Conservation (phyloP, 2,797 vertebrate genomes). For the Xenentodon cancila region DNA sequence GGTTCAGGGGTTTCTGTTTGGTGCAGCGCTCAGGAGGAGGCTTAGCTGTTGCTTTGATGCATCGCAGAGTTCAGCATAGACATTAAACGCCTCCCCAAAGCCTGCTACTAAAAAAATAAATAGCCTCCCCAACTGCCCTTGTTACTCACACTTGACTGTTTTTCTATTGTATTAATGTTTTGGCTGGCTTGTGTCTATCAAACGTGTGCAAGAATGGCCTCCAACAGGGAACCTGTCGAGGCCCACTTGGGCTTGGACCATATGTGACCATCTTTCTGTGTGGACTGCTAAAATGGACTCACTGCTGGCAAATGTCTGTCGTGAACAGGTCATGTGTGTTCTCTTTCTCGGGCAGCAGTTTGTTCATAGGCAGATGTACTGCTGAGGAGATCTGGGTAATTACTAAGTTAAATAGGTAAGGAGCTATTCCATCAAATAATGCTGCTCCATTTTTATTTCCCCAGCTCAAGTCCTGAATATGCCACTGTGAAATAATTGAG, state of each 20-base stretch:
- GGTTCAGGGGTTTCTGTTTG: constrained; percentile 65
- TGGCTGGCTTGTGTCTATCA: constrained; percentile 26
- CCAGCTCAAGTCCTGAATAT: constrained; percentile 61
- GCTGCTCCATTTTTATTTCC: constrained; percentile 57
- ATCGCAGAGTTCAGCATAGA: constrained; percentile 50
- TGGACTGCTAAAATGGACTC: constrained; percentile 42
- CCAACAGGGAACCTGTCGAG: constrained; percentile 60
- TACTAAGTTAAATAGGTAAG: constrained; percentile 60
- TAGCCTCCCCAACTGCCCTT: constrained; percentile 2
- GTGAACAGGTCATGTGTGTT: constrained; percentile 26
- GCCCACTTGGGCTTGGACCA: constrained; percentile 51
- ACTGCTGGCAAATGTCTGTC: constrained; percentile 22
- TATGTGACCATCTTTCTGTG: constrained; percentile 75
- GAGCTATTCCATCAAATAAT: constrained; percentile 42
- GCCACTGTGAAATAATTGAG: constrained; percentile 73
- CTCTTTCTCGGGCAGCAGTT: constrained; percentile 21
- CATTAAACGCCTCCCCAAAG: constrained; percentile 47
- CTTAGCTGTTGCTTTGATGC: constrained; percentile 64
- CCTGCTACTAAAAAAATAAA: constrained; percentile 7
- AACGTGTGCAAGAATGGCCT: constrained; percentile 33
- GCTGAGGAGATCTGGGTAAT: constrained; percentile 61
- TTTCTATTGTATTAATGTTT: constrained; percentile 42
- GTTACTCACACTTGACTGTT: constrained; percentile 25
- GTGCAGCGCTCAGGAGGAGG: constrained; percentile 54
- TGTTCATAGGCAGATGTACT: constrained; percentile 37